Evolutionary conservation across 2,888 invertebrate genomes (phyloP).

Genomic region (Oegoconia quadripuncta): DNA sequence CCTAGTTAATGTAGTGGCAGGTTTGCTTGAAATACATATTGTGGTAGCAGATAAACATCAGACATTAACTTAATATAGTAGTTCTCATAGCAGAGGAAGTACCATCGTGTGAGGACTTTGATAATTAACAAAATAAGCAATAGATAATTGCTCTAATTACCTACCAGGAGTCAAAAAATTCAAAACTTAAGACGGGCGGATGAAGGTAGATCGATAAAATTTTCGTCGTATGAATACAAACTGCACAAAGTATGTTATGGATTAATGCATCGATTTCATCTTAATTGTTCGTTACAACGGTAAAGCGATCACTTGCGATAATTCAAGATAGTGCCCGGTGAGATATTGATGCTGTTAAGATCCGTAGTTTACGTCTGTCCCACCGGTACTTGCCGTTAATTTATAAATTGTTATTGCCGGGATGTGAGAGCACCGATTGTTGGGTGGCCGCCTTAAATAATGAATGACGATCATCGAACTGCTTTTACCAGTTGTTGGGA

Average conservation of each 20-base stretch:
- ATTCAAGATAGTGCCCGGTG: constrained; percentile 17
- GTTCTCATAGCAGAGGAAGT: neutral
- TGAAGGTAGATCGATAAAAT: too few relatives aligned
- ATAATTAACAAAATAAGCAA: too few relatives aligned
- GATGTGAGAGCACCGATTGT: constrained; percentile 8
- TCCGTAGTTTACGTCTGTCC: constrained; percentile 15
- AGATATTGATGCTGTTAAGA: constrained; percentile 15
- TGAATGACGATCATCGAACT: constrained; percentile 4
- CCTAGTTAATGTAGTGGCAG: constrained; percentile 8
- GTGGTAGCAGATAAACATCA: constrained; percentile 1
- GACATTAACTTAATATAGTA: neutral
- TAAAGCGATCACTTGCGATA: constrained; percentile 14
- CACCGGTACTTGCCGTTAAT: constrained; percentile 13
- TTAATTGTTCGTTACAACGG: constrained; percentile 14
- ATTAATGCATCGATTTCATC: constrained; percentile 14
- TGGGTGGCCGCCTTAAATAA: constrained; percentile 12
- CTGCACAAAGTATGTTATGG: neutral
- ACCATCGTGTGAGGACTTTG: too few relatives aligned
- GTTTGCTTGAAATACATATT: constrained; percentile 1
- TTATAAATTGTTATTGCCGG: constrained; percentile 13
- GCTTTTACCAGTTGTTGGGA: too few relatives aligned
- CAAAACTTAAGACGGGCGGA: too few relatives aligned
- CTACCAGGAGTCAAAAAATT: too few relatives aligned
- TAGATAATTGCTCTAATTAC: too few relatives aligned
- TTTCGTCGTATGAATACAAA: neutral